Evolutionary conservation across 2,888 invertebrate species (phyloP).

Genomic region (Caenorhabditis japonica): DNA sequence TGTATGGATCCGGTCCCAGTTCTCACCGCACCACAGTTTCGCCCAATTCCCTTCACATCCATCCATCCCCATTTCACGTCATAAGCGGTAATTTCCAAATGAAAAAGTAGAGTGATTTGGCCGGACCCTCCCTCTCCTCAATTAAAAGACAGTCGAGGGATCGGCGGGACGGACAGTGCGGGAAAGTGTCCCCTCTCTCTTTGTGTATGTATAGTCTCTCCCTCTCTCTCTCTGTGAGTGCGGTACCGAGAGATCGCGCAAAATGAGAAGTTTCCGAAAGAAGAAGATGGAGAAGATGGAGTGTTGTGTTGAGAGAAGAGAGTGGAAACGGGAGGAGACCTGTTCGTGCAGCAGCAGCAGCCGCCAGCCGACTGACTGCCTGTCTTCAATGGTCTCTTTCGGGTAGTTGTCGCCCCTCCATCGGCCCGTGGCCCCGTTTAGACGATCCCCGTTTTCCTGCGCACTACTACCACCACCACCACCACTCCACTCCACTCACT

Average conservation of each 20-base stretch:
- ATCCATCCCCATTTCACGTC: too few species aligned
- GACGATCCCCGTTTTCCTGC: conserved; percentile 44
- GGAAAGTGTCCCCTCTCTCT: conserved; percentile 45
- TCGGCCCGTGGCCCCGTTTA: conserved; percentile 50
- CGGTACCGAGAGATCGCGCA: conserved; percentile 47
- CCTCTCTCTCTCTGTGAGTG: conserved; percentile 32
- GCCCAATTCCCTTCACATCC: too few species aligned
- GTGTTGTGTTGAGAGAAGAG: too few species aligned
- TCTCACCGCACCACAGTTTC: too few species aligned
- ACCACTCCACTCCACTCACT: too few species aligned
- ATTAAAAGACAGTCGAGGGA: conserved; percentile 53
- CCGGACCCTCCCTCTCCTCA: conserved; percentile 17
- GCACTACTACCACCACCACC: conserved; percentile 42
- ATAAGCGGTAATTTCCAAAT: too few species aligned
- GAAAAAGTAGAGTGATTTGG: too few species aligned
- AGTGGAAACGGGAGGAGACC: conserved; percentile 36
- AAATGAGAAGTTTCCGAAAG: conserved; percentile 52
- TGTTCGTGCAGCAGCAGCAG: conserved; percentile 51
- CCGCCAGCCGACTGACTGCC: conserved; percentile 49
- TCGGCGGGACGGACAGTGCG: conserved; percentile 44
- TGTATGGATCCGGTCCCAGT: too few species aligned
- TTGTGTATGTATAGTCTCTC: conserved; percentile 49
- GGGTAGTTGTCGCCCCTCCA: conserved; percentile 36
- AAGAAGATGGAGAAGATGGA: background rate
- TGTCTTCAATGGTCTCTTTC: conserved; percentile 52